phyloP scores from a whole-genome alignment of 2,113 vertebrate genomes.

The Clarias gariepinus region DNA sequence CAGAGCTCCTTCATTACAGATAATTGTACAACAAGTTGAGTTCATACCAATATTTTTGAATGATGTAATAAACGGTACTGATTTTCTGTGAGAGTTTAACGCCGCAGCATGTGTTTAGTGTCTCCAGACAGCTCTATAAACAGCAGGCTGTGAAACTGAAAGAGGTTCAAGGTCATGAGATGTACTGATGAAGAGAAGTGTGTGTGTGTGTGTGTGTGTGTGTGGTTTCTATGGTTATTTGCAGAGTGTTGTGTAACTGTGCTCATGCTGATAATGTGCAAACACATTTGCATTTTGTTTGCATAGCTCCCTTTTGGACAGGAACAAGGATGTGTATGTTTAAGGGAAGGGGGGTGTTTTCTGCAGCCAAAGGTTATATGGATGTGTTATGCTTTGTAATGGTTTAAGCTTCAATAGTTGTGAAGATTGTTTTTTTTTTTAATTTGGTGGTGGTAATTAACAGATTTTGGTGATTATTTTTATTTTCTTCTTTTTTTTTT shows the following conservation, averaged over 20 bases:
- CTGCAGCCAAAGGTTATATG: neutral
- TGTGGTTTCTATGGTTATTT: neutral
- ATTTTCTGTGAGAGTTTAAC: neutral
- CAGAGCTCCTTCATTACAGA: neutral
- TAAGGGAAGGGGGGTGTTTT: neutral
- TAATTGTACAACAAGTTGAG: neutral
- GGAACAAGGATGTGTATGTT: neutral
- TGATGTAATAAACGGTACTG: neutral
- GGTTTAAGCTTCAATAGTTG: neutral
- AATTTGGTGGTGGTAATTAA: too few species aligned
- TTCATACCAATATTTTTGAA: neutral
- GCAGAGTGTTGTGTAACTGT: constrained; percentile 15
- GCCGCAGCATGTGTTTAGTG: neutral
- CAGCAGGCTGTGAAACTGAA: neutral
- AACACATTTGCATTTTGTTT: constrained; percentile 1
- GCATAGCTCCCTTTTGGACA: neutral
- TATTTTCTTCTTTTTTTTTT: too few species aligned
- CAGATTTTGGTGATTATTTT: too few species aligned
- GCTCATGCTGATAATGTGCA: constrained; percentile 18
- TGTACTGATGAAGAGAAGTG: neutral
- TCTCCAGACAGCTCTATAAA: neutral
- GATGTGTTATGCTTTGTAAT: neutral
- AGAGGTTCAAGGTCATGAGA: constrained; percentile 8
- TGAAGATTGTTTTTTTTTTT: neutral
- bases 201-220: neutral